Conservation (phyloP, 2,797 vertebrate genomes). For the Hypotaenidia philippensis region DNA sequence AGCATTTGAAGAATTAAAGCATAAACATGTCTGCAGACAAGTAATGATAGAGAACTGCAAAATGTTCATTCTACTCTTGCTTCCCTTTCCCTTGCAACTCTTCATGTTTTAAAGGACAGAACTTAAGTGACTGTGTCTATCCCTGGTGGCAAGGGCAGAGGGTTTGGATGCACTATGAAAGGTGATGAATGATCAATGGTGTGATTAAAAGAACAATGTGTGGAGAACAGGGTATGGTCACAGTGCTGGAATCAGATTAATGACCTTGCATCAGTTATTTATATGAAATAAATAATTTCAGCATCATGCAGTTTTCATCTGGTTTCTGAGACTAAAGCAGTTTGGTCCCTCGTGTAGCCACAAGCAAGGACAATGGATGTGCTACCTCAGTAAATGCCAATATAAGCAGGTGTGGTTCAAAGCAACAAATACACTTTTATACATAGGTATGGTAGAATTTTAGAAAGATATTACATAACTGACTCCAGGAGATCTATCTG, state of each 20-base stretch:
- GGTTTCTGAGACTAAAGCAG: background rate
- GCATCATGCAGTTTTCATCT: background rate
- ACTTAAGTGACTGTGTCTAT: background rate
- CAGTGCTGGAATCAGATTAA: conserved; percentile 5
- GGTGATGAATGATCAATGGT: background rate
- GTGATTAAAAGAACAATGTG: background rate
- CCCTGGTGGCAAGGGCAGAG: background rate
- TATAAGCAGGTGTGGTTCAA: background rate
- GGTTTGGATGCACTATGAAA: background rate
- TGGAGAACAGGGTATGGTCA: background rate
- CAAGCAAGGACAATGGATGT: background rate
- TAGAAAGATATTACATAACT: background rate
- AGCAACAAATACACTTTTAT: background rate
- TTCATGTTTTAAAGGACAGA: background rate
- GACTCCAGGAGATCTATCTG: background rate
- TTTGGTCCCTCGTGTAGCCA: background rate
- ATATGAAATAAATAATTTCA: conserved; percentile 1
- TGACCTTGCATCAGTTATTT: background rate
- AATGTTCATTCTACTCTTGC: background rate
- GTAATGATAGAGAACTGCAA: background rate
- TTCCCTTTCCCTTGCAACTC: background rate
- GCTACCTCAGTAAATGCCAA: background rate
- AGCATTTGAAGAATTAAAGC: background rate
- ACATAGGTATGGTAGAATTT: background rate
- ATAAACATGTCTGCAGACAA: background rate